Evolutionary conservation across 2,113 vertebrate genomes (phyloP), one percentile per base, ranked within the genome.

Genomic region (Leuciscus idus): DNA sequence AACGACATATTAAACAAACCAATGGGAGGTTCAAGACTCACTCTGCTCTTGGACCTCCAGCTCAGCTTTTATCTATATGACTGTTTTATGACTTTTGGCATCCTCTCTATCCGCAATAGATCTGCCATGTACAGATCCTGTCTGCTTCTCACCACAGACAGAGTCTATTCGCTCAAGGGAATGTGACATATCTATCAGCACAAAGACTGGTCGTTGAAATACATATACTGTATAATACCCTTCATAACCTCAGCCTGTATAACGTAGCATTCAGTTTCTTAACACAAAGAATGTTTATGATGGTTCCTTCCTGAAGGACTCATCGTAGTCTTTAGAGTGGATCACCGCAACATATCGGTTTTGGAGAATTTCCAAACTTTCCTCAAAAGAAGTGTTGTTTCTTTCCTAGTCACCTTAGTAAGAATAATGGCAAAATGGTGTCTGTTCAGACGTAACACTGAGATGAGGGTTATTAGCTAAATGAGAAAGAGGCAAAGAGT

Each of bases 361-460:
- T 81, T 72, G 39, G 48, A 81, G 83, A 46, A n/a, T 66, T 73
- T 81, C 82, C 52, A 33, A 62, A 57, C n/a, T 30, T 43, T 1
- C 33, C 21, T 33, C 12, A 48, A 62, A 74, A 89, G 89, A 89
- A 81, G 82, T 50, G 81, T 81, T 76, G 81, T 88, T 90, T 88
- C 62, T 86, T 62, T 88, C 84, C 78, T 43, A 50, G 82, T 86
- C 77, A 88, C 64, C 36, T 52, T 17, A 64, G 46, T 84, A 68
- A 62, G 74, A 84, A 86, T 43, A 64, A 15, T 83, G 46, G 73
- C 33, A 79, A 73, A 84, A 88, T 57, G 80, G 76, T 50, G 80
- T 30, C 66, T 79, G 62, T 84, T 86, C 78, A 52, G 82, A 75
- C 85, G 81, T 13, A 84, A 90, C 66, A 66, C 6, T 43, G 46